These are phyloP conservation scores for Apostichopus californicus DNA, from an alignment of 35 echinoderm and acorn worm genomes.

Conservation along the genomic window DNA sequence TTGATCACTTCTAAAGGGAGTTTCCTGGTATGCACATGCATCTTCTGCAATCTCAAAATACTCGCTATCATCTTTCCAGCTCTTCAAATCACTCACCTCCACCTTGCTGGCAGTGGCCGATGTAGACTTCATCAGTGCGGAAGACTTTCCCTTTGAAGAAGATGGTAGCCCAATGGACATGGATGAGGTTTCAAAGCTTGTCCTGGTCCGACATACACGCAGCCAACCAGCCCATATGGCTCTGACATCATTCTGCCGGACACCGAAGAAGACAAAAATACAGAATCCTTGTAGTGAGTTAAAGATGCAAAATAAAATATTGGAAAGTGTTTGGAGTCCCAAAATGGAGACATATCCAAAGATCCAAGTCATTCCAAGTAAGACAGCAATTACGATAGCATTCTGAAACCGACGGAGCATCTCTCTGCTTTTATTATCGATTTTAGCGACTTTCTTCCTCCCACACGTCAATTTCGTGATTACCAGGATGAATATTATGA, in stretches of 20 bases:
- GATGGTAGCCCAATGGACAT: neutral
- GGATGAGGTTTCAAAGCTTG: neutral
- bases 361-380: conserved; percentile 44
- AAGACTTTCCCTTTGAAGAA: neutral
- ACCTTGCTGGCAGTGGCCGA: neutral
- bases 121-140: neutral
- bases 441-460: neutral
- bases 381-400: neutral
- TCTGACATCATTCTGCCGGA: neutral
- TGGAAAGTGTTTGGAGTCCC: neutral
- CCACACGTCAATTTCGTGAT: conserved; percentile 64
- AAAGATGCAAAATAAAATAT: conserved; percentile 3
- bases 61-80: neutral
- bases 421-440: neutral
- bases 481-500: conserved; percentile 55
- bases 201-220: neutral
- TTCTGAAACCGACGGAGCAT: conserved; percentile 9
- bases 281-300: conserved; percentile 36
- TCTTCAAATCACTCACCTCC: neutral
- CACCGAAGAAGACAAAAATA: conserved; percentile 9
- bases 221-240: neutral
- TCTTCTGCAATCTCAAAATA: neutral
- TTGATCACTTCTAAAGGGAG: too few relatives aligned
- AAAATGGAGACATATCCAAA: neutral
- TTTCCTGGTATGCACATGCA: neutral